Percentiles rank a stretch among this genome's conserved stretches.
phyloP scores from a whole-genome alignment of 2,113 vertebrate species.

The Athene noctua region DNA sequence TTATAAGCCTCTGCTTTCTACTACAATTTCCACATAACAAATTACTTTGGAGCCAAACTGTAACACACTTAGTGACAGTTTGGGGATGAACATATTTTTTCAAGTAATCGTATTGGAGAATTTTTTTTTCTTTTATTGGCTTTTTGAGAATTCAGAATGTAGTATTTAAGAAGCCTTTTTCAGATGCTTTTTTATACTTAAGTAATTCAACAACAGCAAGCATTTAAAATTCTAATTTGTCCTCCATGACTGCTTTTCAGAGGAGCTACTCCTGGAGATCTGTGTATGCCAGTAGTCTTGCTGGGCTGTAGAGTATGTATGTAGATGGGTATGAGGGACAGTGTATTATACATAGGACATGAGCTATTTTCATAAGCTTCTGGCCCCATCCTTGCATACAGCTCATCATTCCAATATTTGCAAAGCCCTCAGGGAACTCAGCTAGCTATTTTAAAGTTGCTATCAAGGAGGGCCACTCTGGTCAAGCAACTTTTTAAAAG shows the following conservation, averaged over 20 bases:
- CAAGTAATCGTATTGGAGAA: rapidly evolving
- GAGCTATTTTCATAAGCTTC: background rate
- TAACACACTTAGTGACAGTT: no score
- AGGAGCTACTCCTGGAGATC: background rate
- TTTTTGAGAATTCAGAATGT: background rate
- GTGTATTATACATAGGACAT: rapidly evolving
- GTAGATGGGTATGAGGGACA: background rate
- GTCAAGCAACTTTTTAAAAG: background rate
- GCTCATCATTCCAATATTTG: background rate
- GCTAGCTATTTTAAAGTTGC: background rate
- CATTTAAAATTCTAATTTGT: no score
- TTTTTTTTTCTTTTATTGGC: background rate
- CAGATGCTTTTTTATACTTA: background rate
- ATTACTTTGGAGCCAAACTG: background rate
- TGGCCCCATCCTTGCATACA: background rate
- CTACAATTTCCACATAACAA: background rate
- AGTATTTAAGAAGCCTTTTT: background rate
- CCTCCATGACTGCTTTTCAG: background rate
- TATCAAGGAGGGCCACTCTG: background rate
- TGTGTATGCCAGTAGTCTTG: background rate
- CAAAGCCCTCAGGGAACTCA: background rate
- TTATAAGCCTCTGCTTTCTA: background rate
- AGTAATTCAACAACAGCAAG: background rate
- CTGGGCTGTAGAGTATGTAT: background rate
- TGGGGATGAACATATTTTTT: background rate